Evolutionary conservation across 1,140 invertebrate genomes (phyloP).

Genomic region (Zaprionus nigranus): DNA sequence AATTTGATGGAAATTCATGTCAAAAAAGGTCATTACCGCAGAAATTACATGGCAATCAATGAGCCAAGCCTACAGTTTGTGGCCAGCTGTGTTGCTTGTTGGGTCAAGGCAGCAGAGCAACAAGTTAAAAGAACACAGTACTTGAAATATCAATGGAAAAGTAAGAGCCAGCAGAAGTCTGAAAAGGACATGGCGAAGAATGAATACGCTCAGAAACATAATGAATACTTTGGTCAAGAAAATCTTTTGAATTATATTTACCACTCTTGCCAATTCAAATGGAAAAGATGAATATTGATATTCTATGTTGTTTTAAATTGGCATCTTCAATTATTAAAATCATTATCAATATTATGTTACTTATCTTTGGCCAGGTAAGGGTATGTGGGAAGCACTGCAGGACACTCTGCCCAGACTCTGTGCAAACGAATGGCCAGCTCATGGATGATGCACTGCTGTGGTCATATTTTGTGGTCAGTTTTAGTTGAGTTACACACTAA

Average conservation of each 20-base stretch:
- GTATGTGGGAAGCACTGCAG: conserved; percentile 4
- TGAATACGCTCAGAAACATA: not conserved
- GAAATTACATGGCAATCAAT: conserved; percentile 36
- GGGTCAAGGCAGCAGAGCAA: conserved; percentile 44
- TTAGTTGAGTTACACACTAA: conserved; percentile 12
- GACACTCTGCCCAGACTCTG: not conserved
- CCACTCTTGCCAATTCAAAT: too few relatives aligned
- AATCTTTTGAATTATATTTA: not conserved
- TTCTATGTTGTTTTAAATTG: too few relatives aligned
- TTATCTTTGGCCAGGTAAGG: not conserved
- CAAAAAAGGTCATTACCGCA: conserved; percentile 49
- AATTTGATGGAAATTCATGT: conserved; percentile 28
- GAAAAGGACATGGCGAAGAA: not conserved
- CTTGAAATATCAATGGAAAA: not conserved
- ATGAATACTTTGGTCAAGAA: too few relatives aligned
- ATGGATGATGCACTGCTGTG: conserved; percentile 19
- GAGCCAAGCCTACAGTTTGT: conserved; percentile 39
- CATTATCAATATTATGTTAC: too few relatives aligned
- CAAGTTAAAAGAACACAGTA: conserved; percentile 29
- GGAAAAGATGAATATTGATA: too few relatives aligned
- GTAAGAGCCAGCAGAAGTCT: not conserved
- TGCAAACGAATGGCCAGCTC: conserved; percentile 9
- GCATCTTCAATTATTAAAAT: too few relatives aligned
- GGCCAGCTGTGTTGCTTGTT: conserved; percentile 28
- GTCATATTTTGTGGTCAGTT: conserved; percentile 33